Evolutionary conservation across 1,140 invertebrate species (phyloP).

Genomic region (Hesperophylax magnus): DNA sequence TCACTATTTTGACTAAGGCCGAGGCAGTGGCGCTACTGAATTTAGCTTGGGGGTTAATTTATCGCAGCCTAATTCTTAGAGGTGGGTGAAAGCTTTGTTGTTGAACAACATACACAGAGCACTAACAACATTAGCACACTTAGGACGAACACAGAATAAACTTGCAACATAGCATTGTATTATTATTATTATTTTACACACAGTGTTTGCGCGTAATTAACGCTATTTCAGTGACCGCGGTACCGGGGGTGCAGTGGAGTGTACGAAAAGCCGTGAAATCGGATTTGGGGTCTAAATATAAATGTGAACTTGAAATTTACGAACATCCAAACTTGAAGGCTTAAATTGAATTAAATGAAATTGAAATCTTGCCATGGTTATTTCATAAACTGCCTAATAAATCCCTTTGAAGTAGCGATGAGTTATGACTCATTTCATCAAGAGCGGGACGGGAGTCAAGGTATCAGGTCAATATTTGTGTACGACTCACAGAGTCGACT

Average conservation of each 20-base stretch:
- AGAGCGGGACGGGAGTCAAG: no score
- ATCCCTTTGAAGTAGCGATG: no score
- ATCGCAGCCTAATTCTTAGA: background rate
- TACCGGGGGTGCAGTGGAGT: background rate
- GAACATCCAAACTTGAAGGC: no score
- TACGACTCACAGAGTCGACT: no score
- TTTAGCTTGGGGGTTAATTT: background rate
- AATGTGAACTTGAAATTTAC: no score
- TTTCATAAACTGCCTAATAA: no score
- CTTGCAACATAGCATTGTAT: background rate
- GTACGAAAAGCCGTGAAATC: background rate
- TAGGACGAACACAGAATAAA: background rate
- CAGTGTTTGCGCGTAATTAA: background rate
- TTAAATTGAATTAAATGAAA: no score
- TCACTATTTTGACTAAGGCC: no score
- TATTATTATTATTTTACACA: background rate
- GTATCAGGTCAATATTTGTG: no score
- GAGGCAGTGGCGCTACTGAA: background rate
- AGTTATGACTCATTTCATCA: no score
- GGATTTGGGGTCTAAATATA: background rate
- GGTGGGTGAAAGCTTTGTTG: background rate
- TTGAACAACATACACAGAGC: conserved; percentile 4
- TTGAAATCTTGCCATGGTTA: no score
- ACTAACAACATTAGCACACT: background rate
- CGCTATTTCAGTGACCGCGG: background rate